Base-by-base conservation (phyloP, 2,797 vertebrate genomes). In the Girardinus metallicus region DNA sequence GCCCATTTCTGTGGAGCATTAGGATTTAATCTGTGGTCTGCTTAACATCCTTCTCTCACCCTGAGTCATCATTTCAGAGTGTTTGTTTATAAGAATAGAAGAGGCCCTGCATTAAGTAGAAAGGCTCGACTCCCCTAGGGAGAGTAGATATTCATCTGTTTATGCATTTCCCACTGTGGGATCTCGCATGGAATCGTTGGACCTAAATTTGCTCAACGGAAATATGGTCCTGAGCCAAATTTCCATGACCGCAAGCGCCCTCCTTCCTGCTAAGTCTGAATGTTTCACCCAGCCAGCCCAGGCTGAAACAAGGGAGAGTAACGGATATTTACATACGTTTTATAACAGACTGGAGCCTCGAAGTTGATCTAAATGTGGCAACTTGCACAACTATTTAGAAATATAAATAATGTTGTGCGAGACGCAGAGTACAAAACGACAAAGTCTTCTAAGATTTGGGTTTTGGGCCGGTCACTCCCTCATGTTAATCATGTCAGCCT, bases 141-240 rank as follows among this genome's bases (percentile, higher is more conserved):
- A 26, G 78, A 79, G 71, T 78, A 89, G 94, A 95, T 95, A 91
- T 76, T 86, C 90, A 94, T 95, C 94, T 95, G 95, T 95, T 95
- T 96, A 95, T 92, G 94, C 91, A 85, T 91, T 89, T 88, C 87
- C 90, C 94, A 95, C 93, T 95, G 93, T 88, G 86, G 89, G 86
- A 91, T 89, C 89, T 86, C 85, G 92, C 86, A 90, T 90, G 91
- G 91, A 90, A 94, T 93, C 79, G 89, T 73, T 89, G 78, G 86
- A 84, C 85, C 77, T 82, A 91, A 87, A 92, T 93, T 88, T 92
- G 91, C 92, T 79, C 85, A 87, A 87, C 81, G 91, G 93, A 95
- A 95, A 95, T 87, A 88, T 92, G 93, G 91, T 84, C 83, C 76
- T 3, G 79, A 80, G 95, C 94, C 95, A 95, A 95, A 95, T 95